phyloP scores from a whole-genome alignment of 2,797 vertebrate genomes.

The Chromobotia macracanthus region DNA sequence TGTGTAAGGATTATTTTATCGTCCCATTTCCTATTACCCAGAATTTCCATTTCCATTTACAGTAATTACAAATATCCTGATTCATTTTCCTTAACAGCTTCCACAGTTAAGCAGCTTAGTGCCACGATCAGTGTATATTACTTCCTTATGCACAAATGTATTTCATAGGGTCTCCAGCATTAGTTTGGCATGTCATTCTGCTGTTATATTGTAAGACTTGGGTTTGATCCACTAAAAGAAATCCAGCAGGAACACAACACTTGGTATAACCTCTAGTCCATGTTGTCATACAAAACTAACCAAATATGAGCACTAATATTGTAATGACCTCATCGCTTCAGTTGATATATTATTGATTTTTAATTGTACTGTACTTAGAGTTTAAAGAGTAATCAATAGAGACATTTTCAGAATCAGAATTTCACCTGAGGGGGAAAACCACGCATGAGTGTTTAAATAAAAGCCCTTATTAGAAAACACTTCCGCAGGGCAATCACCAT shows the following conservation, averaged over 20 bases:
- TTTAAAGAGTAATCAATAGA: neutral
- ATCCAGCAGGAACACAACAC: neutral
- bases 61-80: constrained; percentile 14
- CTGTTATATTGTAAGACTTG: constrained; percentile 1
- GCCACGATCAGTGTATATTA: constrained; percentile 11
- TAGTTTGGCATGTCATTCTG: neutral
- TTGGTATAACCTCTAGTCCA: neutral
- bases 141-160: constrained; percentile 18
- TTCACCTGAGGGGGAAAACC: neutral
- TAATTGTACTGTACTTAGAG: neutral
- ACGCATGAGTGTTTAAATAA: neutral
- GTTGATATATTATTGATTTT: constrained; percentile 15
- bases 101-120: constrained; percentile 32
- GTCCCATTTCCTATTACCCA: neutral
- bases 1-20: neutral
- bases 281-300: neutral
- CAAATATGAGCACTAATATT: neutral
- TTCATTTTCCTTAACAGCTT: constrained; percentile 10
- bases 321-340: neutral
- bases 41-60: constrained; percentile 6
- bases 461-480: constrained; percentile 1
- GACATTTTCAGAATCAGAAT: neutral
- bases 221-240: neutral
- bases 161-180: neutral
- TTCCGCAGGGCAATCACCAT: neutral